A percentile compares a stretch with the other conserved stretches of the same genome.
Evolutionary conservation across 64 coral and sea anemone species (phyloP).

Genomic region (Montipora capricornis): DNA sequence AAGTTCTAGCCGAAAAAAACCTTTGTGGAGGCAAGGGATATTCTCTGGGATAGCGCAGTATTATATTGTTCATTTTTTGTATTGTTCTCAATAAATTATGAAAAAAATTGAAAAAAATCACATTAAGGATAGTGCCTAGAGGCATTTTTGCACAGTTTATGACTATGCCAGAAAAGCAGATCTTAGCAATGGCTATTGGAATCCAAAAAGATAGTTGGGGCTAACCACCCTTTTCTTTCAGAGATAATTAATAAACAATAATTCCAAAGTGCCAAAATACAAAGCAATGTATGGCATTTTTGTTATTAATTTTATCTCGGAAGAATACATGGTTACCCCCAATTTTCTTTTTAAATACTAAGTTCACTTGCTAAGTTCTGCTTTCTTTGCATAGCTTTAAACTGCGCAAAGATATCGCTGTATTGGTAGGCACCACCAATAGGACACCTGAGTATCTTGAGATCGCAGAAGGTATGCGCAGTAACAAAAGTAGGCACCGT

Average conservation of each 20-base stretch:
- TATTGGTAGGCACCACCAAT: neutral
- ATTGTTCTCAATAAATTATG: slow-evolving; percentile 4
- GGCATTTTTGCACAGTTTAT: slow-evolving; percentile 7
- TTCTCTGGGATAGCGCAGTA: neutral
- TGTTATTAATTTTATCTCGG: neutral
- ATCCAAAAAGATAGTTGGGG: neutral
- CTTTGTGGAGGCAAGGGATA: neutral
- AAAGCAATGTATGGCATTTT: slow-evolving; percentile 4
- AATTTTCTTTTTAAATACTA: slow-evolving; percentile 6
- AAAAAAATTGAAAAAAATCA: neutral
- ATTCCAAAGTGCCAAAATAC: neutral
- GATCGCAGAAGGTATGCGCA: neutral
- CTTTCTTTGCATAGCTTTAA: neutral
- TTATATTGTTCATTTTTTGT: neutral
- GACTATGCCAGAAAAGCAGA: slow-evolving; percentile 1
- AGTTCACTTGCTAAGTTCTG: neutral
- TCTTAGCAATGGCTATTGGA: slow-evolving; percentile 7
- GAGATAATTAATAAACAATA: neutral
- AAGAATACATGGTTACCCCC: neutral
- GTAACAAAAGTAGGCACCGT: neutral
- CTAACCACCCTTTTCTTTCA: neutral
- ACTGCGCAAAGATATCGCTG: neutral
- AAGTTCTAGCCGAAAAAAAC: neutral
- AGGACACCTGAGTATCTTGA: neutral
- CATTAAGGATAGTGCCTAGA: neutral